Percentiles rank a stretch among this genome's conserved stretches.
Evolutionary conservation across 2,888 invertebrate species (phyloP).

Genomic region (Hydriomena furcata): DNA sequence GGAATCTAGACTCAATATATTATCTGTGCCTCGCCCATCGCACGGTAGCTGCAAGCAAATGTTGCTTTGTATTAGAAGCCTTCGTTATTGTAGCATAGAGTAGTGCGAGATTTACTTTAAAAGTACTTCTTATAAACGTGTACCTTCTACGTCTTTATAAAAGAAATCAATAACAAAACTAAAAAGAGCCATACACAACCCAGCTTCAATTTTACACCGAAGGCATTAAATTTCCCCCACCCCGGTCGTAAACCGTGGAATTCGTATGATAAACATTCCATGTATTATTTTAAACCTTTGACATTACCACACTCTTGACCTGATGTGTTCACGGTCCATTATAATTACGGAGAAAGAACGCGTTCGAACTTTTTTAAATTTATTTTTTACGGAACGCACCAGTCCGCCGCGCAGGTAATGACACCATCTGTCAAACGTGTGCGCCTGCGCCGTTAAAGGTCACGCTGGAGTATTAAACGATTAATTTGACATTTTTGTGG

Average conservation of each 20-base stretch:
- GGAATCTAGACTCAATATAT: constrained; percentile 47
- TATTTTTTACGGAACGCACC: constrained; percentile 38
- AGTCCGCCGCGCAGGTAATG: constrained; percentile 45
- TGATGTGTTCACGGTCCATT: constrained; percentile 56
- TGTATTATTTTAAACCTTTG: constrained; percentile 61
- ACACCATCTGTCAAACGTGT: constrained; percentile 51
- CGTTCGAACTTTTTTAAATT: constrained; percentile 42
- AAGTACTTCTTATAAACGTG: too few relatives aligned
- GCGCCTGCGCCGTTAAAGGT: constrained; percentile 40
- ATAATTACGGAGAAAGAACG: constrained; percentile 49
- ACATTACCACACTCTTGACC: constrained; percentile 58
- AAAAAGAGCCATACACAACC: constrained; percentile 27
- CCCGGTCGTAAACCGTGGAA: constrained; percentile 57
- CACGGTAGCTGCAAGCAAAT: constrained; percentile 40
- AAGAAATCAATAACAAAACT: constrained; percentile 4
- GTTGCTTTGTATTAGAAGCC: constrained; percentile 37
- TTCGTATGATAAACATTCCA: constrained; percentile 61
- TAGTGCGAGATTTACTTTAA: not conserved
- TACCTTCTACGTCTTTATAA: too few relatives aligned
- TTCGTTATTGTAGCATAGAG: constrained; percentile 17
- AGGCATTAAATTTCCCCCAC: constrained; percentile 39
- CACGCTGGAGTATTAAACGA: constrained; percentile 31
- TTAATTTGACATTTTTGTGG: constrained; percentile 30
- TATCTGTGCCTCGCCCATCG: constrained; percentile 37
- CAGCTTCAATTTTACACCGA: constrained; percentile 35